Base-by-base conservation (phyloP, 1,140 invertebrate species). In the Magallana gigas region DNA sequence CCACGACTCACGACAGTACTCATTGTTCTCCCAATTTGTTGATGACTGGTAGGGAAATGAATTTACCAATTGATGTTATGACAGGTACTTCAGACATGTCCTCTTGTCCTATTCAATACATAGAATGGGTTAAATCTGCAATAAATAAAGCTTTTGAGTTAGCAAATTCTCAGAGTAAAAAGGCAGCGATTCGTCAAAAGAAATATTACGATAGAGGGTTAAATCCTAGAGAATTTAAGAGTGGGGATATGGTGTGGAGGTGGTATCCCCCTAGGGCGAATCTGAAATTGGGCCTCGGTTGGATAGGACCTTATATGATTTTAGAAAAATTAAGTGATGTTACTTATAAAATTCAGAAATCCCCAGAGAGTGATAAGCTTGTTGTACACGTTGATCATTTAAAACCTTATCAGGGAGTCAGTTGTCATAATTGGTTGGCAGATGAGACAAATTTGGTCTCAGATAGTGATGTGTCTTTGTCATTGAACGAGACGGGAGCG, bases 21-120 rank as follows among this genome's bases (percentile, higher is more conserved):
- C 48, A 80, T 6, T 89, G 76, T 84, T 58, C 83, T 11, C 90
- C 90, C 23, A 87, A 88, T 59, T 18, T 80, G n/a, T 60, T 91
- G 29, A 88, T 91, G 86, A 80, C 90, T 48, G 89, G 89, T 29
- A 60, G 89, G 56, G 89, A 91, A 7, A 85, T 90, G 57, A 57
- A 81, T 8, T 76, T 29, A 18, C 89, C 90, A 1, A 84, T 91
- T 64, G 90, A 90, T 68, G 18, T 91, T 48, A 87, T 91, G 81
- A 82, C 82, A 18, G 87, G 87, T 4, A 58, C 23, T 57, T 85
- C 90, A 64, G 18, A 76, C 2, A 71, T 87, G 18, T 8, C n/a
- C 9, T n/a, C 23, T n/a, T 91, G 90, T 87, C 82, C 83, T 56
- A 84, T 87, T 68, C 71, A 82, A 58, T 88, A 88, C 3, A 88